Evolutionary conservation across 2,797 vertebrate genomes (phyloP), one percentile per base, ranked within the genome.

Genomic region (Nasua narica): DNA sequence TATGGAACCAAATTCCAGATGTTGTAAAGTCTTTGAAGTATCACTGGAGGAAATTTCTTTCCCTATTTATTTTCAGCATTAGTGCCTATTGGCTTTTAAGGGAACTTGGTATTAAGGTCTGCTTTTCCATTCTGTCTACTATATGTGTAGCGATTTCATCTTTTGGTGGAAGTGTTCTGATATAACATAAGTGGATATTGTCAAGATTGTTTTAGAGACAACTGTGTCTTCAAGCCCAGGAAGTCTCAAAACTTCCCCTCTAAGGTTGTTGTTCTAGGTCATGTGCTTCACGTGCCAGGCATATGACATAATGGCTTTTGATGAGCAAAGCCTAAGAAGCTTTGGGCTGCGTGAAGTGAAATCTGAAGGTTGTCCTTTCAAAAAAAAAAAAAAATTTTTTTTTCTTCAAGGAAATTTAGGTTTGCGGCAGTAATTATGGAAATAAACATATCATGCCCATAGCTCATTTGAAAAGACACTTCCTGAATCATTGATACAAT

Each of bases 21-120:
- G 96, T 95, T 92, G 29, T 90, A 92, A 83, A 92, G 94, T 74
- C 96, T 98, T 98, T 98, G 98, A 98, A 98, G 90, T 98, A 87
- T 79, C 65, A 52, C 19, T 89, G 78, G 77, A 95, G 60, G 84
- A 92, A 96, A 93, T 91, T 70, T 97, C 74, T 84, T 93, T 94
- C 65, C 21, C 83, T 35, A n/a, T 65, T 96, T 97, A 65, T 94
- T 65, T 72, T 60, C 84, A 91, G 79, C 82, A 65, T 78, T 40
- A 90, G 81, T 60, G 60, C 90, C 56, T 86, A 9, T 84, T 85
- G 87, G 50, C 32, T 97, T 95, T 95, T 95, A 76, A 97, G 65
- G 62, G 67, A 92, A 32, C 11, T 3, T 85, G 18, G 15, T 92
- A 92, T 96, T 89, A 76, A 95, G 23, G 21, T 87, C 67, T 72